Evolutionary conservation across 1,140 invertebrate genomes (phyloP).

Genomic region (Catajapyx aquilonaris): DNA sequence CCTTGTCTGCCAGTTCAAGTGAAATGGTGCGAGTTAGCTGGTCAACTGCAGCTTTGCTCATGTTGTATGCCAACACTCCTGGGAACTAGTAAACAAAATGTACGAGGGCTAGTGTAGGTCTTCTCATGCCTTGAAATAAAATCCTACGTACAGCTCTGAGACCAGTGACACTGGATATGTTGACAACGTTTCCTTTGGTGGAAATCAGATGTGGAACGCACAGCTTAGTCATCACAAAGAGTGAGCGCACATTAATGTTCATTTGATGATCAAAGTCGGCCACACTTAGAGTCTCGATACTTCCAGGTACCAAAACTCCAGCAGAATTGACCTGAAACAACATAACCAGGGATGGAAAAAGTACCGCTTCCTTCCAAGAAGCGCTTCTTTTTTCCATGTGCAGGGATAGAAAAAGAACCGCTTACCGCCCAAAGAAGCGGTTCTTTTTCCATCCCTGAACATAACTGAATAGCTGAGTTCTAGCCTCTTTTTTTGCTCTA

Average conservation of each 20-base stretch:
- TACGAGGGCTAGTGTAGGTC: no score
- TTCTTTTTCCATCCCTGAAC: no score
- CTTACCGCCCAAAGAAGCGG: no score
- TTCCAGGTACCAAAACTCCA: constrained; percentile 28
- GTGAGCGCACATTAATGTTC: constrained; percentile 25
- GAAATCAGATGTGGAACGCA: constrained; percentile 27
- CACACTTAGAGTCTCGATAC: constrained; percentile 27
- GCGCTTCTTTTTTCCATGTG: no score
- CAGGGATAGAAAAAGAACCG: no score
- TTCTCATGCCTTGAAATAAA: no score
- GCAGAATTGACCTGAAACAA: constrained; percentile 24
- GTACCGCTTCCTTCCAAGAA: no score
- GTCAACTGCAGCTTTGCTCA: constrained; percentile 44
- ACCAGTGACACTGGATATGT: constrained; percentile 35
- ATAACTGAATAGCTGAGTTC: no score
- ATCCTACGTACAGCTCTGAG: constrained; percentile 23
- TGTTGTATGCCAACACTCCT: constrained; percentile 29
- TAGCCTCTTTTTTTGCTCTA: no score
- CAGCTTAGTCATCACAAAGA: constrained; percentile 16
- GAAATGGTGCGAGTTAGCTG: constrained; percentile 41
- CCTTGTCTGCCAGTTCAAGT: constrained; percentile 24
- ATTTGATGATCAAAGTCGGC: constrained; percentile 30
- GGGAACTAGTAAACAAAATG: constrained; percentile 14
- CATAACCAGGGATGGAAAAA: no score
- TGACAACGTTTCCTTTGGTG: constrained; percentile 29